Evolutionary conservation across 2,113 vertebrate species (phyloP).

Genomic region (Cynocephalus volans): DNA sequence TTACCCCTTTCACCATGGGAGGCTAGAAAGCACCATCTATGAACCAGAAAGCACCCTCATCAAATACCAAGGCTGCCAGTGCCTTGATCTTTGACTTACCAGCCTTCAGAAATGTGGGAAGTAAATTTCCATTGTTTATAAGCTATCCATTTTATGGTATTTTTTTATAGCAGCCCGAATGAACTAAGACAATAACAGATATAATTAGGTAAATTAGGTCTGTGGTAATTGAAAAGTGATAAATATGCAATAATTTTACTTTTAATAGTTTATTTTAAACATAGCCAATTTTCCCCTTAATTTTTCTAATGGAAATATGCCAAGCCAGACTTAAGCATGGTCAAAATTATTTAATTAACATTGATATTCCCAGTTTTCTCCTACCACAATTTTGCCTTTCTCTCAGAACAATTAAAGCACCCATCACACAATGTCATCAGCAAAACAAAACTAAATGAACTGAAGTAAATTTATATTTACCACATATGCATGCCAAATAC

Average conservation of each 20-base stretch:
- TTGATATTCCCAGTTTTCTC: constrained; percentile 1
- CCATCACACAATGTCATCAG: neutral
- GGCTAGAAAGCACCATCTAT: neutral
- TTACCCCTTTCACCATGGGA: neutral
- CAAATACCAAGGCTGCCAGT: neutral
- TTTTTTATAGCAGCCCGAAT: neutral
- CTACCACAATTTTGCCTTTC: neutral
- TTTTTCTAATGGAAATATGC: constrained; percentile 27
- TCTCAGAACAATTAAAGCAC: neutral
- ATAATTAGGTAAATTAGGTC: neutral
- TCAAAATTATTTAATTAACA: constrained; percentile 30
- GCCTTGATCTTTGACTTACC: neutral
- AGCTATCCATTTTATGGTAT: neutral
- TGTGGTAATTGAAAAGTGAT: neutral
- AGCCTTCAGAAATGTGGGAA: neutral
- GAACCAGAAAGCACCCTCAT: neutral
- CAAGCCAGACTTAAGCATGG: neutral
- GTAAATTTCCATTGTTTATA: neutral
- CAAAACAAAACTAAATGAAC: constrained; percentile 47
- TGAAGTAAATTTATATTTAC: neutral
- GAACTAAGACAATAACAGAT: neutral
- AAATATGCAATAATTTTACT: neutral
- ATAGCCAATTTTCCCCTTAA: neutral
- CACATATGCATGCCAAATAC: neutral
- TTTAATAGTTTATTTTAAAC: neutral